phyloP scores from a whole-genome alignment of 2,797 vertebrate genomes.

The Bufotes viridis region DNA sequence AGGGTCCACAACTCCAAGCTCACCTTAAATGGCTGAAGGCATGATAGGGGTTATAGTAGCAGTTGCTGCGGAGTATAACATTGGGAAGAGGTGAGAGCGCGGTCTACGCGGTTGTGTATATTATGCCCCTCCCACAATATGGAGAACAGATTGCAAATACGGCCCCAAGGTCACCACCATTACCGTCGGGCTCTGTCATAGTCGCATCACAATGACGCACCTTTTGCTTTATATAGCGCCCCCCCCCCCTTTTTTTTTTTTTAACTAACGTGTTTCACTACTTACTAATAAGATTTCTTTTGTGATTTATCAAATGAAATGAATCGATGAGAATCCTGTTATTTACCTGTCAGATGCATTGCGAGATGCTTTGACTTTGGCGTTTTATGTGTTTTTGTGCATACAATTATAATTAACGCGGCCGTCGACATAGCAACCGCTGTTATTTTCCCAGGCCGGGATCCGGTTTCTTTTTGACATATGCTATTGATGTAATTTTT shows the following conservation, averaged over 20 bases:
- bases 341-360: not conserved
- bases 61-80: too few relatives aligned
- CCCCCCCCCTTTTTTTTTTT: too few relatives aligned
- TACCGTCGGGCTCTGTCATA: not conserved
- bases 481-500: slow-evolving; percentile 44
- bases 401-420: slow-evolving; percentile 22
- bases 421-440: slow-evolving; percentile 37
- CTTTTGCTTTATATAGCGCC: too few relatives aligned
- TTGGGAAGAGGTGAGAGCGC: too few relatives aligned
- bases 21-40: too few relatives aligned
- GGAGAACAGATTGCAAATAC: not conserved
- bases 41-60: too few relatives aligned
- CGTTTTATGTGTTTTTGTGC: not conserved
- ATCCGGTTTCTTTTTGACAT: slow-evolving; percentile 19
- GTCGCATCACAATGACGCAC: not conserved
- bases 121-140: not conserved
- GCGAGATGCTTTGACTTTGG: not conserved
- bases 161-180: not conserved
- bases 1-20: too few relatives aligned
- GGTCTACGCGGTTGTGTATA: too few relatives aligned
- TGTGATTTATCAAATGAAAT: not conserved
- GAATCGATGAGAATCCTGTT: not conserved
- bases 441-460: slow-evolving; percentile 33
- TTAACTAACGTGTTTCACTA: not conserved
- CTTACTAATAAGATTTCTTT: not conserved